phyloP scores from a whole-genome alignment of 2,113 vertebrate species.

The Suricata suricatta region DNA sequence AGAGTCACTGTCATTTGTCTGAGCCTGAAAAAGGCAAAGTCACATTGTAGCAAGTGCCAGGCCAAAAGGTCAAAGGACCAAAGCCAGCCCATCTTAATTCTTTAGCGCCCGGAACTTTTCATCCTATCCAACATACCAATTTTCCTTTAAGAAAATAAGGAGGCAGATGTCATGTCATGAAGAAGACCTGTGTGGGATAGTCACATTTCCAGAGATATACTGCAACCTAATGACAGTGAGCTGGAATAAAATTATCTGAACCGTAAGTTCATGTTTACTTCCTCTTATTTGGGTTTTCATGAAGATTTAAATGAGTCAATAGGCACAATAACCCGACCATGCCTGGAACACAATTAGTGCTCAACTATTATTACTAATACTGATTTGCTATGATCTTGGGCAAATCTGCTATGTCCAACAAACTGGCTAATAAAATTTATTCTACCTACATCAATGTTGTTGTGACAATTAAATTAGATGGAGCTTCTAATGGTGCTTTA shows the following conservation, averaged over 20 bases:
- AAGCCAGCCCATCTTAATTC: neutral
- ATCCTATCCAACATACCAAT: neutral
- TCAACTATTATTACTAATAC: neutral
- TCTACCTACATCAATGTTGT: neutral
- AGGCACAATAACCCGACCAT: neutral
- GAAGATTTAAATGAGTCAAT: neutral
- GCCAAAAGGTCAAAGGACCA: neutral
- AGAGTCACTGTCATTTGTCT: constrained; percentile 97
- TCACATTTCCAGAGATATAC: neutral
- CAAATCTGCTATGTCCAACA: neutral
- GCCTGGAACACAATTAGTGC: neutral
- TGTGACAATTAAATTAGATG: neutral
- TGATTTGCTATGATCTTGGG: neutral
- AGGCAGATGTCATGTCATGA: neutral
- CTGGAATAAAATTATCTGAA: neutral
- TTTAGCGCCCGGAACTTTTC: neutral
- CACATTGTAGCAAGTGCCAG: neutral
- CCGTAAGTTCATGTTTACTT: neutral
- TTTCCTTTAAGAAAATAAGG: neutral
- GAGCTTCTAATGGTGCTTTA: neutral
- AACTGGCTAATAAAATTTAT: neutral
- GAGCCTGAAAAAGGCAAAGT: constrained; percentile 85
- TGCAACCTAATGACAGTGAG: neutral
- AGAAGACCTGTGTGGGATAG: neutral
- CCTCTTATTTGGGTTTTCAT: neutral